Percentiles rank a stretch among this genome's conserved stretches.
Evolutionary conservation across 1,140 invertebrate genomes (phyloP).

Genomic region (Pseudomyrmex cubaensis): DNA sequence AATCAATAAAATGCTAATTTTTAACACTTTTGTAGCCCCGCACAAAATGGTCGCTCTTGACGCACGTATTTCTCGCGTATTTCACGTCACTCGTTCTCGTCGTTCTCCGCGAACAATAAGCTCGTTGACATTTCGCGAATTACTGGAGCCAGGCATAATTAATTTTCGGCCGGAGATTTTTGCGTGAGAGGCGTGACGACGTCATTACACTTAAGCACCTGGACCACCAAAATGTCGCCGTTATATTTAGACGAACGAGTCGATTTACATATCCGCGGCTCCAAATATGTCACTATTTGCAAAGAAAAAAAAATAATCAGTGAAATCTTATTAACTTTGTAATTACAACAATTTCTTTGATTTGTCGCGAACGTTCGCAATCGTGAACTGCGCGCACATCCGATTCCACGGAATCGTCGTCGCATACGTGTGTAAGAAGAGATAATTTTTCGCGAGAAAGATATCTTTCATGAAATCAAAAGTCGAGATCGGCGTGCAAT

Average conservation of each 20-base stretch:
- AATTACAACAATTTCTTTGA: background rate
- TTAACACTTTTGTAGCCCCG: slow-evolving; percentile 82
- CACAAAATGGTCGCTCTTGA: slow-evolving; percentile 70
- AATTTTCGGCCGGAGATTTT: slow-evolving; percentile 24
- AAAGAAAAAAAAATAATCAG: background rate
- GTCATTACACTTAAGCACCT: background rate
- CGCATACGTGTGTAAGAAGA: background rate
- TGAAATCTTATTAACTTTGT: background rate
- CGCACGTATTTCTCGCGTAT: background rate
- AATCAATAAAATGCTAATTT: slow-evolving; percentile 86
- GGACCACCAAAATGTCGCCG: slow-evolving; percentile 16
- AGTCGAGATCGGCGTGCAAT: no score
- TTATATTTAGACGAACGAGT: slow-evolving; percentile 36
- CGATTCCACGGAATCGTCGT: background rate
- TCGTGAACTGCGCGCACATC: background rate
- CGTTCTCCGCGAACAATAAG: no score
- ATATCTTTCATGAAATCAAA: background rate
- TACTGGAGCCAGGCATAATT: background rate
- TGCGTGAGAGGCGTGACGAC: background rate
- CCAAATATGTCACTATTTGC: background rate
- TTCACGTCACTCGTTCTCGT: background rate
- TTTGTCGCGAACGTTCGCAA: background rate
- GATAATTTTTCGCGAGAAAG: background rate
- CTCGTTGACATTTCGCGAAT: slow-evolving; percentile 33
- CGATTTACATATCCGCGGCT: slow-evolving; percentile 6